Conservation (phyloP, 1,140 invertebrate species). For the Zophobas morio region DNA sequence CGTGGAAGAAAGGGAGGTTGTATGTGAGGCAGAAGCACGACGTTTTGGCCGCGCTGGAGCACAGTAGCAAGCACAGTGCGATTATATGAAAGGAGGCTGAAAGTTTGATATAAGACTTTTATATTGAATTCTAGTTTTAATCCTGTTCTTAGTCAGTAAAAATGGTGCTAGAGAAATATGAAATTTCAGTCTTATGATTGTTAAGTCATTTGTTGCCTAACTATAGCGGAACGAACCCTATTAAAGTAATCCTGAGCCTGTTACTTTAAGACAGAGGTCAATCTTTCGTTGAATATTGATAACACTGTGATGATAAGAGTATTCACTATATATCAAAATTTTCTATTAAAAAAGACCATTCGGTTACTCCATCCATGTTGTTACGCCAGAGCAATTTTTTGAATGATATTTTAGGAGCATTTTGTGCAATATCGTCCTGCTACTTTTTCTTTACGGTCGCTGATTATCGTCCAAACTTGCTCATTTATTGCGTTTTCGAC, state of each 20-base stretch:
- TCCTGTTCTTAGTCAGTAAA: slow-evolving; percentile 13
- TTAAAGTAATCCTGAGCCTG: slow-evolving; percentile 21
- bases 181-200: slow-evolving; percentile 19
- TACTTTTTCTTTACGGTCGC: background rate
- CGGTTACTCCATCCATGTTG: slow-evolving; percentile 19
- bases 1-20: slow-evolving; percentile 93
- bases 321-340: slow-evolving; percentile 32
- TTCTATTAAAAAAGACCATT: background rate
- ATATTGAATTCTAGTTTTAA: slow-evolving; percentile 27
- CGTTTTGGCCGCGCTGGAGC: slow-evolving; percentile 88
- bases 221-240: slow-evolving; percentile 8
- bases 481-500: slow-evolving; percentile 21
- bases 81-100: slow-evolving; percentile 68
- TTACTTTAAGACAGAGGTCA: slow-evolving; percentile 8
- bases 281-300: slow-evolving; percentile 20
- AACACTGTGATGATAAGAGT: slow-evolving; percentile 36
- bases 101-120: slow-evolving; percentile 33
- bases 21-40: slow-evolving; percentile 93
- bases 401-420: slow-evolving; percentile 25
- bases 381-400: slow-evolving; percentile 11
- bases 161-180: slow-evolving; percentile 6
- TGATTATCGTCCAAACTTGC: slow-evolving; percentile 33
- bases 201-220: slow-evolving; percentile 18
- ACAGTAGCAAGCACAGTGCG: slow-evolving; percentile 82
- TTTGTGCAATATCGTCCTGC: slow-evolving; percentile 26